Conservation (phyloP, 2,113 vertebrate species). For the Chaenogobius annularis region DNA sequence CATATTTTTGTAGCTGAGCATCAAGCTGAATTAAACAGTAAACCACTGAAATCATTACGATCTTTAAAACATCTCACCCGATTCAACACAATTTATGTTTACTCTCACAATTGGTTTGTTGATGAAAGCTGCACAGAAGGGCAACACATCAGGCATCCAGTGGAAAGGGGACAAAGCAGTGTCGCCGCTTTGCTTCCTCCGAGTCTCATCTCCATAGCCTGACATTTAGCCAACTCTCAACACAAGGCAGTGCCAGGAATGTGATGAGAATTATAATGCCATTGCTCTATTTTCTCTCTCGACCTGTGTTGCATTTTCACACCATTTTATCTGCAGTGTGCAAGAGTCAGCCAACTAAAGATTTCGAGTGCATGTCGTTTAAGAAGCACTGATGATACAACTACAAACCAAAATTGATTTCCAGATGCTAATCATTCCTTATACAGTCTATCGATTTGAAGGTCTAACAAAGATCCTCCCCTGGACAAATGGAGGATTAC, state of each 20-base stretch:
- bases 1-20: too few species aligned
- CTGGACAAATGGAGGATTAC: too few species aligned
- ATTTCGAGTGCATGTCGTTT: neutral
- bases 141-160: slow-evolving; percentile 26
- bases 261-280: slow-evolving; percentile 70
- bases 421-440: too few species aligned
- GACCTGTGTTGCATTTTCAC: neutral
- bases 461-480: too few species aligned
- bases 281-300: slow-evolving; percentile 22
- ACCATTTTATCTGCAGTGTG: neutral
- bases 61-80: neutral
- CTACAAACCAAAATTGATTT: neutral
- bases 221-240: slow-evolving; percentile 67
- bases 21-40: too few species aligned
- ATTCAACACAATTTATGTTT: slow-evolving; percentile 1
- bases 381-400: neutral
- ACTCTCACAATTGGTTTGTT: slow-evolving; percentile 15
- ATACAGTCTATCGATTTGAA: too few species aligned
- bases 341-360: neutral
- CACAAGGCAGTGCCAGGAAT: slow-evolving; percentile 48
- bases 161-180: slow-evolving; percentile 33
- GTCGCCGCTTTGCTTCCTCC: slow-evolving; percentile 23
- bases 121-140: slow-evolving; percentile 31
- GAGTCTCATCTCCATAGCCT: slow-evolving; percentile 61
- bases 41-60: too few species aligned